These are phyloP conservation scores for Macroglossus sobrinus DNA, from an alignment of 2,113 vertebrate species.

Conservation along the genomic window DNA sequence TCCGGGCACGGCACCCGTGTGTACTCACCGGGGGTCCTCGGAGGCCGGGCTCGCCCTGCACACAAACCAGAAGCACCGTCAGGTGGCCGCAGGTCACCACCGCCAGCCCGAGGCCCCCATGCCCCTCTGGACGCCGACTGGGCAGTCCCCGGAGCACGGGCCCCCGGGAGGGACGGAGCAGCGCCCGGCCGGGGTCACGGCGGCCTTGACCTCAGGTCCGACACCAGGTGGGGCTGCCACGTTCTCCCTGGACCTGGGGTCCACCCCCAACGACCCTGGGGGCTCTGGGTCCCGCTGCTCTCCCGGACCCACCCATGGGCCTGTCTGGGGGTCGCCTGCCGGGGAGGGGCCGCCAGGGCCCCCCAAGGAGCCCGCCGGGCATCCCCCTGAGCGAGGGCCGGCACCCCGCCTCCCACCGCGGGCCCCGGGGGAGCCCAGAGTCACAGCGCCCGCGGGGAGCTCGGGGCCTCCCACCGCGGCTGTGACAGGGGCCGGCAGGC, in stretches of 20 bases:
- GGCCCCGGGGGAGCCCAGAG: too few relatives aligned
- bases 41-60: constrained; percentile 67
- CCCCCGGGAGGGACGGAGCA: background rate
- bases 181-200: background rate
- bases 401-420: background rate
- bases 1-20: rapidly evolving
- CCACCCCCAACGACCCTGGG: background rate
- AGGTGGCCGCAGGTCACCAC: rapidly evolving
- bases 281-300: background rate
- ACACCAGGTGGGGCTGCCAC: background rate
- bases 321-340: too few relatives aligned
- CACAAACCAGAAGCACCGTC: background rate
- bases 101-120: background rate
- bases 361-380: too few relatives aligned
- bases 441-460: too few relatives aligned
- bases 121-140: rapidly evolving
- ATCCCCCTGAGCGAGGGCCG: background rate
- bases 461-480: too few relatives aligned
- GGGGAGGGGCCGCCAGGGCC: background rate
- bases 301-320: background rate
- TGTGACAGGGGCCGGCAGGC: background rate
- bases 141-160: rapidly evolving
- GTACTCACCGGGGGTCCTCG: constrained; percentile 73
- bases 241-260: background rate
- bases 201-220: rapidly evolving